Percentiles rank a stretch among this genome's conserved stretches.
Conservation (phyloP, 2,888 invertebrate genomes). For the Drosophila anomelani region DNA sequence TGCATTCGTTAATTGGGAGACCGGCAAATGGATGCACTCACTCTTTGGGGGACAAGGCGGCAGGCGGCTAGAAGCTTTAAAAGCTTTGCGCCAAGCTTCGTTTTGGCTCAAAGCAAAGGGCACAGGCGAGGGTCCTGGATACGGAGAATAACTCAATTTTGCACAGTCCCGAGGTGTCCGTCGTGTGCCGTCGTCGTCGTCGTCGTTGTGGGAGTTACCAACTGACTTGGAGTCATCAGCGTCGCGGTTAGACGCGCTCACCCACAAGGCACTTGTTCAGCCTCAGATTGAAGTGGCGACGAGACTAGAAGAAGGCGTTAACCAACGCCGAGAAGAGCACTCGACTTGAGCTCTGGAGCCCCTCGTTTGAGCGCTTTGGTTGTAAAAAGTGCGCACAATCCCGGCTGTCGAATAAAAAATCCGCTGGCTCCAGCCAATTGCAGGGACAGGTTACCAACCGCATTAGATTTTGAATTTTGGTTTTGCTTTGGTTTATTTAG, state of each 20-base stretch:
- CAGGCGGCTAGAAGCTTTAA: constrained; percentile 13
- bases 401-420: constrained; percentile 76
- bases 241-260: constrained; percentile 71
- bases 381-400: constrained; percentile 80
- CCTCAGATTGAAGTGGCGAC: constrained; percentile 60
- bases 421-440: constrained; percentile 64
- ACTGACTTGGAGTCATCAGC: constrained; percentile 23
- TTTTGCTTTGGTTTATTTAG: constrained; percentile 12
- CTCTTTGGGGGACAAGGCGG: not conserved
- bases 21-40: not conserved
- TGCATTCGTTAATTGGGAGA: too few relatives aligned
- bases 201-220: constrained; percentile 53
- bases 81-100: constrained; percentile 46
- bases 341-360: constrained; percentile 43
- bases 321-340: constrained; percentile 65
- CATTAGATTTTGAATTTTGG: not conserved
- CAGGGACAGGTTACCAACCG: constrained; percentile 10
- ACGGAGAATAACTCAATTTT: constrained; percentile 74
- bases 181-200: constrained; percentile 29
- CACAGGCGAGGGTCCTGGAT: constrained; percentile 29
- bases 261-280: constrained; percentile 71
- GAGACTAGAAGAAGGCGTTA: constrained; percentile 69
- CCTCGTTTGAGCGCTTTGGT: constrained; percentile 63
- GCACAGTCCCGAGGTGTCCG: constrained; percentile 11
- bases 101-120: constrained; percentile 45